Evolutionary conservation across 1,140 invertebrate genomes (phyloP).

Genomic region (Batillaria attramentaria): DNA sequence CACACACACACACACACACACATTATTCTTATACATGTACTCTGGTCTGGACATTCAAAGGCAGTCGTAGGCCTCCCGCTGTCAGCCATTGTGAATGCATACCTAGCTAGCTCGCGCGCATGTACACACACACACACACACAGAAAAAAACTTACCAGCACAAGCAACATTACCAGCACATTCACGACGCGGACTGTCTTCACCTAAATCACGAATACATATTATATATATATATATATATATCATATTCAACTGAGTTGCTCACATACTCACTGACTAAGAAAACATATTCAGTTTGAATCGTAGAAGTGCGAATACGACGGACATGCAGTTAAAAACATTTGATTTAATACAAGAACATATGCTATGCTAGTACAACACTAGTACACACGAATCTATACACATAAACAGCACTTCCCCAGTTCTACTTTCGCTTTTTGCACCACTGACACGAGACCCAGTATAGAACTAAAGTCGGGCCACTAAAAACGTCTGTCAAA

Average conservation of each 20-base stretch:
- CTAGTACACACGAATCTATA: neutral
- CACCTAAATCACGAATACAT: neutral
- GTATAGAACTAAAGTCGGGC: too few relatives aligned
- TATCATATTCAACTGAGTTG: neutral
- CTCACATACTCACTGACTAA: neutral
- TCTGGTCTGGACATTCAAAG: too few relatives aligned
- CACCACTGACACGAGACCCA: too few relatives aligned
- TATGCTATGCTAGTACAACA: too few relatives aligned
- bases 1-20: too few relatives aligned
- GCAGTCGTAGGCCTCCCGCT: neutral
- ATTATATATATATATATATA: neutral
- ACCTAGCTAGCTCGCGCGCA: neutral
- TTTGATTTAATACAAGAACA: too few relatives aligned
- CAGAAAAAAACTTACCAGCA: slow-evolving; percentile 7
- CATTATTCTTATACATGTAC: too few relatives aligned
- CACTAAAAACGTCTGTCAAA: too few relatives aligned
- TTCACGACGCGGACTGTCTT: slow-evolving; percentile 19
- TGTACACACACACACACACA: slow-evolving; percentile 11
- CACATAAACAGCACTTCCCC: too few relatives aligned
- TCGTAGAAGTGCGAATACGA: too few relatives aligned
- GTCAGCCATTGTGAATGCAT: neutral
- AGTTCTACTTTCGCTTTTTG: slow-evolving; percentile 22
- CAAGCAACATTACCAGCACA: neutral
- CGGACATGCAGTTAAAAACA: too few relatives aligned
- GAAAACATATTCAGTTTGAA: neutral